A percentile compares a stretch with the other conserved stretches of the same genome.
Conservation (phyloP, 1,140 invertebrate species). For the Cotesia glomerata region DNA sequence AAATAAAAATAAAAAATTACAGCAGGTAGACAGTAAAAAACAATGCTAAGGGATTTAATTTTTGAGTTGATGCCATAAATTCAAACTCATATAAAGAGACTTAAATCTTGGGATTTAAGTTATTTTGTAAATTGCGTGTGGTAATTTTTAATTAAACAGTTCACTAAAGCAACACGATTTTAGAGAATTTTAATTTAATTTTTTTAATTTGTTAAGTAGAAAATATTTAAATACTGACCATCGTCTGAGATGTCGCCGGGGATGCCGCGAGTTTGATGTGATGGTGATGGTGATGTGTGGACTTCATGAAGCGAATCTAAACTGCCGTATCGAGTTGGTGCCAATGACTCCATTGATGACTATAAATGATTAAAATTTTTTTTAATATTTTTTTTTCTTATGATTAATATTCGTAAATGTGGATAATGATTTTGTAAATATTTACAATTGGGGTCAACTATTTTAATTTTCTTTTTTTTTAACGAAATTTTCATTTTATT, state of each 20-base stretch:
- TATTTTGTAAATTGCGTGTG: slow-evolving; percentile 2
- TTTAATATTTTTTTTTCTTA: background rate
- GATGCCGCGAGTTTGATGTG: slow-evolving; percentile 48
- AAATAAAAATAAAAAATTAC: background rate
- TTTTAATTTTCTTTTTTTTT: too few relatives aligned
- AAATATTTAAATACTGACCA: slow-evolving; percentile 58
- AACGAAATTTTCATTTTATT: too few relatives aligned
- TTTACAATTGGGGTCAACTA: too few relatives aligned
- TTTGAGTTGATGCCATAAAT: slow-evolving; percentile 1
- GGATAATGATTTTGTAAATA: too few relatives aligned
- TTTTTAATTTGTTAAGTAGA: background rate
- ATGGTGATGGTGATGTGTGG: slow-evolving; percentile 53
- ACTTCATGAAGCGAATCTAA: slow-evolving; percentile 72
- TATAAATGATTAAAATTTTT: slow-evolving; percentile 24
- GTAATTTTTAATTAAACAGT: background rate
- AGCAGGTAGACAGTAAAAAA: background rate
- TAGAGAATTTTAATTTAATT: background rate
- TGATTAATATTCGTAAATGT: background rate
- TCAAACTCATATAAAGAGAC: background rate
- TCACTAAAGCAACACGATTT: background rate
- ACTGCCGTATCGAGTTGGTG: slow-evolving; percentile 62
- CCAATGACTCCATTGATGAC: slow-evolving; percentile 42
- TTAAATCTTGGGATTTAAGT: background rate
- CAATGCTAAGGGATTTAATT: background rate
- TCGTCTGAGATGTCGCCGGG: slow-evolving; percentile 64